Base-by-base conservation (phyloP, 2,113 vertebrate species). In the Glaucomys volans region DNA sequence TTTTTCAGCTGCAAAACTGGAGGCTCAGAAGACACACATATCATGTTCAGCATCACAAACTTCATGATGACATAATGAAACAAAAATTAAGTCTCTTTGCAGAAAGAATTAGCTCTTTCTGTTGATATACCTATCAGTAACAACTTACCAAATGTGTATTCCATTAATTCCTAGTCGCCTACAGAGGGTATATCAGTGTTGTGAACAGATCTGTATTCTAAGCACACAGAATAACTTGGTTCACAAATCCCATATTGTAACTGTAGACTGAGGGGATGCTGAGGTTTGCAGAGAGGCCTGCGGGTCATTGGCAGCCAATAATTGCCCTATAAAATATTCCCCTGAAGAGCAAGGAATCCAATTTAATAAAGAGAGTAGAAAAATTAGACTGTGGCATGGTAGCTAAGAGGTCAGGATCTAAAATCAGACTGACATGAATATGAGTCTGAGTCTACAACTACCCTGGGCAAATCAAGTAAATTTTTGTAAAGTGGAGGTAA, bases 281-380 rank as follows among this genome's bases (percentile, higher is more conserved):
- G 82, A 12, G 7, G 37, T 86, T 11, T 79, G 4, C 52, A 87
- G 42, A 92, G 66, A 90, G n/a, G 40, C 59, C 62, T 18, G 0
- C 32, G 71, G 44, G 81, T 95, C 44, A 81, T 11, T 24, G 1
- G 1, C 28, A 93, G 83, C 35, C 62, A 93, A 74, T 69, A 92
- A 94, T 11, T 64, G 4, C 6, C 37, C 62, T 97, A 57, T 82
- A 86, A 89, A 91, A 91, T 94, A 86, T 83, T 94, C 28, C 28
- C 16, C 28, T 17, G 20, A 94, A 81, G 22, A 76, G 8, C 26
- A 94, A 69, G 44, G 26, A n/a, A 92, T 91, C 40, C 3, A 50
- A 79, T 57, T 72, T 74, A 90, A 91, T 93, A 95, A 79, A 69
- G 35, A 84, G 26, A 75, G 30, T 20, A 42, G 69, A 92, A 84